Base-by-base conservation (phyloP, 2,113 vertebrate genomes). In the Rhagologus leucostigma region DNA sequence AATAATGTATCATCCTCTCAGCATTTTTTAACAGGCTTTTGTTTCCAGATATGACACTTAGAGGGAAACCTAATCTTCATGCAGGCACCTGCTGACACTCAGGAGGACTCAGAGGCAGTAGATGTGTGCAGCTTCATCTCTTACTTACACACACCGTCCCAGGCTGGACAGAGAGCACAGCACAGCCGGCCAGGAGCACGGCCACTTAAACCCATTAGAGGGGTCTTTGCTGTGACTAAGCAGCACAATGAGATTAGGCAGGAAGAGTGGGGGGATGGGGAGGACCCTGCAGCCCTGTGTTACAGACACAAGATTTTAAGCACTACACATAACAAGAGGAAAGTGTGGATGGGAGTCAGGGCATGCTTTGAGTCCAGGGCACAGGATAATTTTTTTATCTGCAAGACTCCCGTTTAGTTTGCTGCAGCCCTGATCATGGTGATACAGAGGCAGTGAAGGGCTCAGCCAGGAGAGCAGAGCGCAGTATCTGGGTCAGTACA, bases 191-290 rank as follows among this genome's bases (percentile, higher is more conserved):
- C 83, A 83, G 86, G 35, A 89, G 90, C 78, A 41, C 7, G 22
- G 47, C 53, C 85, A 47, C 74, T 59, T 93, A 96, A 96, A 85
- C 86, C 93, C 90, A 90, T 93, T 89, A 91, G 59, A 84, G 67
- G 47, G 57, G 90, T 89, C 95, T 60, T 75, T 1, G 7, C 94
- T 96, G 86, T 95, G 94, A 97, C 96, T 91, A 92, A 96, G 88
- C 70, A 82, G 78, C 88, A 78, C 86, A 97, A 96, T 55, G 75
- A 75, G 95, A 97, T 97, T 94, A 96, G 50, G 46, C 74, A 84
- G 44, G 44, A 62, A 86, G 49, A 80, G 27, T 0, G 30, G 13
- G 78, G 85, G 81, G 41, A 56, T 67, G 44, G 59, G 71, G n/a
- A 80, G 21, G 30, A 49, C 67, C 80, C 52, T 2, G 2, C 44